Evolutionary conservation across 2,113 vertebrate genomes (phyloP).

Genomic region (Crotalus horridus): DNA sequence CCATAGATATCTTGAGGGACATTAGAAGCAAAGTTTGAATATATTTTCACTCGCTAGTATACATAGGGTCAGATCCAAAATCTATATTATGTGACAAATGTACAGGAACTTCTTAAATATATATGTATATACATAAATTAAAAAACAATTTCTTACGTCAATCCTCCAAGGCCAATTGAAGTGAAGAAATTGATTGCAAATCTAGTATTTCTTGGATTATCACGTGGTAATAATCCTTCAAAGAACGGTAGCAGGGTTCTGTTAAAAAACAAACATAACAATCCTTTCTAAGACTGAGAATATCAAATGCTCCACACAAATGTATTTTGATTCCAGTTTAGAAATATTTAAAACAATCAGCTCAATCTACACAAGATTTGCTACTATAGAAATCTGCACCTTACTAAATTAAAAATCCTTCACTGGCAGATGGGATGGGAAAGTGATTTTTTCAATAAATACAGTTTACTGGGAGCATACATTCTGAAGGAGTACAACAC

Average conservation of each 20-base stretch:
- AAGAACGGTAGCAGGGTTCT: slow-evolving; percentile 94
- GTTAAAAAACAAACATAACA: slow-evolving; percentile 43
- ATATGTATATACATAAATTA: neutral
- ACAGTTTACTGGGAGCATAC: neutral
- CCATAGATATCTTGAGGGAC: neutral
- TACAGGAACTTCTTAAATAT: neutral
- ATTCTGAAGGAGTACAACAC: neutral
- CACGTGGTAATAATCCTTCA: slow-evolving; percentile 92
- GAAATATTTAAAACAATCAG: neutral
- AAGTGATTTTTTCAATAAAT: neutral
- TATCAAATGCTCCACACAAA: neutral
- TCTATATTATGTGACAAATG: neutral
- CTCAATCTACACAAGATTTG: neutral
- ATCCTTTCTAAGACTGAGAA: slow-evolving; percentile 20
- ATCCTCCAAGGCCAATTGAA: slow-evolving; percentile 94
- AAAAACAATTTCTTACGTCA: slow-evolving; percentile 81
- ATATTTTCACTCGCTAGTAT: neutral
- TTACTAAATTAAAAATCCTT: neutral
- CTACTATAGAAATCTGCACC: neutral
- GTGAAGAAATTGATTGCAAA: slow-evolving; percentile 99
- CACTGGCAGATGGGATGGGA: neutral
- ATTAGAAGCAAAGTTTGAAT: neutral
- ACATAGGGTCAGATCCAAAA: neutral
- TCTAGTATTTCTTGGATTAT: slow-evolving; percentile 96
- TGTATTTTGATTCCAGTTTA: neutral